phyloP scores from a whole-genome alignment of 1,140 invertebrate genomes.

The Cotesia vestalis region DNA sequence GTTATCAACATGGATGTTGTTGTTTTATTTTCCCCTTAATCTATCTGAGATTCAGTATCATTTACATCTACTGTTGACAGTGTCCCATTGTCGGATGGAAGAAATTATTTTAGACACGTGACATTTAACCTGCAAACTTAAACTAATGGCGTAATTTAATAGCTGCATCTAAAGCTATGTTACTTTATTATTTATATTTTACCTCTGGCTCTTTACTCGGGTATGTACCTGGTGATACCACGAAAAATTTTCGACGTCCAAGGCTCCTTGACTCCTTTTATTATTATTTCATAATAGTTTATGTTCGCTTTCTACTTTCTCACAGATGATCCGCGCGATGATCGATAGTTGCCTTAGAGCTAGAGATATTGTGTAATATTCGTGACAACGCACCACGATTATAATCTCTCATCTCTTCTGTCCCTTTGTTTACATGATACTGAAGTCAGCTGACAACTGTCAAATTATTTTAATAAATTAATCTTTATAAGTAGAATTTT shows the following conservation, averaged over 20 bases:
- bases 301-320: slow-evolving; percentile 37
- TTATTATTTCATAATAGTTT: slow-evolving; percentile 33
- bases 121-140: no score
- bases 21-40: neutral
- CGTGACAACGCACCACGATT: slow-evolving; percentile 14
- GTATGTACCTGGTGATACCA: neutral
- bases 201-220: neutral
- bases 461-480: no score
- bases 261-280: slow-evolving; percentile 14
- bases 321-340: slow-evolving; percentile 33
- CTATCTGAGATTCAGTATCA: neutral
- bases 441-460: no score
- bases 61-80: neutral
- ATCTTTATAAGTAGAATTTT: no score
- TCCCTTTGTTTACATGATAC: neutral
- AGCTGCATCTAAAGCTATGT: no score
- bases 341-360: slow-evolving; percentile 29
- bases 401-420: slow-evolving; percentile 1
- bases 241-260: slow-evolving; percentile 12
- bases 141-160: no score
- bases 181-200: neutral
- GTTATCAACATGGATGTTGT: slow-evolving; percentile 10
- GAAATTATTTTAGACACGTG: no score
- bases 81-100: no score
- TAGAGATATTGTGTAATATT: slow-evolving; percentile 33